Base-by-base conservation (phyloP, 2,797 vertebrate genomes). In the Neosalanx taihuensis region DNA sequence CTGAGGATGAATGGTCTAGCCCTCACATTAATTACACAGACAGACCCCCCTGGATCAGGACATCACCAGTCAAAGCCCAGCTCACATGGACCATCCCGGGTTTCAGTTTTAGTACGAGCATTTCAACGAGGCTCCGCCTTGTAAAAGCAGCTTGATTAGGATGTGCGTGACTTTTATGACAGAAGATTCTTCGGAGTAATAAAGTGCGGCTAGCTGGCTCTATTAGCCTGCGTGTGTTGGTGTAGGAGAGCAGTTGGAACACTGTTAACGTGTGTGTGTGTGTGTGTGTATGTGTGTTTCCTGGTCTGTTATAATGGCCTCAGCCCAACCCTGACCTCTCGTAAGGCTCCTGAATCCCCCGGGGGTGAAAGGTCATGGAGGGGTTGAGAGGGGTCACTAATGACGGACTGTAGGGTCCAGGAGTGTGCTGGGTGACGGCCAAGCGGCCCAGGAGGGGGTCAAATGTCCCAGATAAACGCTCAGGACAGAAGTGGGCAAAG, bases 401-500 rank as follows among this genome's bases (percentile, higher is more conserved):
- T 6, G 64, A 84, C 85, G 81, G 70, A 70, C 46, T 35, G 69
- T 75, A 65, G 15, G 18, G 65, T 49, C 65, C 46, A 33, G 67
- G 17, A 57, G 31, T 73, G 76, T 56, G 70, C 79, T 71, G 76
- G 72, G 69, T 67, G 67, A 74, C 61, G 35, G 78, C 73, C 72
- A 56, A 35, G 62, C 64, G 65, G 76, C 73, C 76, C 76, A 75
- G 5, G 1, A 7, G 63, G 20, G 72, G 83, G 83, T 72, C 84
- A 88, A 69, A 88, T 84, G 83, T 86, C 70, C 70, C 59, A 1
- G 53, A 84, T 84, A 89, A 83, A 88, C 81, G 86, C 78, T 80
- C 78, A 80, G 10, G 70, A 77, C 79, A 87, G 83, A 84, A 88
- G 84, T 85, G 83, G 83, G 87, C 85, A 84, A 83, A 89, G 86